Evolutionary conservation across 2,888 invertebrate species (phyloP), one percentile per base, ranked within the genome.

Genomic region (Herminia tarsipennalis): DNA sequence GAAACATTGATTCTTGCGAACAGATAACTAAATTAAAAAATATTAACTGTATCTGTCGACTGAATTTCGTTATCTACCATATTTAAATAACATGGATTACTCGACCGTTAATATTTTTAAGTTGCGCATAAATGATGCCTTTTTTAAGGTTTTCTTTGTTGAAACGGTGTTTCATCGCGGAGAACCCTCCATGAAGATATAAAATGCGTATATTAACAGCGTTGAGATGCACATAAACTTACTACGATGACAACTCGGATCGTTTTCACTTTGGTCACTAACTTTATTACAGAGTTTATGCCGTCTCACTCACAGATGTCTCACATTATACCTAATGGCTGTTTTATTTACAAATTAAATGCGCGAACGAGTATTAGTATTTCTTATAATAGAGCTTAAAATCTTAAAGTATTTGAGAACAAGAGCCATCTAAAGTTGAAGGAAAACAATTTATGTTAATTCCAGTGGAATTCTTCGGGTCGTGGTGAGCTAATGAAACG

Each of bases 241-340:
- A 63, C 63, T 70, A 65, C 76, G 86, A 84, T 86, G 86, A 86
- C 86, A 85, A 75, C 73, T 66, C 60, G 77, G 72, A 81, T 86
- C 81, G 81, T 83, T 82, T 85, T 79, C 79, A 76, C 81, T 76
- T 67, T 59, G 69, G 69, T 58, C 70, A 69, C 60, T 62, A 71
- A 72, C 71, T 86, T 85, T 83, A 86, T 75, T 79, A 76, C 71
- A 59, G 48, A 29, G 59, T 62, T 69, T 66, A 60, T 56, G 52
- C 34, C 43, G 25, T 41, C 22, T 50, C 41, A 58, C 44, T 56
- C 46, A 53, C 39, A 48, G 50, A 52, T 41, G 41, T 54, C 56
- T 49, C 18, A 34, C 40, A 14, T 28, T 13, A 28, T 13, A 28
- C 61, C 60, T 70, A 66, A 70, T 61, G 40, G 39, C 54, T 71